Evolutionary conservation across 2,113 vertebrate species (phyloP), one percentile per base, ranked within the genome.

Genomic region (Aspiorhynchus laticeps): DNA sequence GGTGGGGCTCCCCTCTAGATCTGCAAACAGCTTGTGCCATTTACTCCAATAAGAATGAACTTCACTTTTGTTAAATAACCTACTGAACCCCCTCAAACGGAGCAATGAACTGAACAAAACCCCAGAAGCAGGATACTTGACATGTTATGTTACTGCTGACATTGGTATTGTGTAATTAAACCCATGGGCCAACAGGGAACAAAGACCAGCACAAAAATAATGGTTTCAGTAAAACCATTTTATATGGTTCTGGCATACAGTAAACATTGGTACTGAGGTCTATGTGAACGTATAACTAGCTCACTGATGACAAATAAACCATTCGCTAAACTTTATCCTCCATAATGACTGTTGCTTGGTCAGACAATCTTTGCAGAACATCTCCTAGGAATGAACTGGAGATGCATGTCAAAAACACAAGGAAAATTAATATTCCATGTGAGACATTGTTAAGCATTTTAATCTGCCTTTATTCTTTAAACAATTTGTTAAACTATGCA

Each of bases 1-100:
- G 43, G 41, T 69, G 41, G 43, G 80, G 83, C 69, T 59, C 69
- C 65, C 69, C 67, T 56, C 46, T 71, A 59, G 69, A 84, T 41
- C 33, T 84, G 31, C 43, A 84, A 84, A 84, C 67, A 84, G 69
- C 51, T 84, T 56, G 46, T 73, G 69, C 69, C 48, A 74, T 84
- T 74, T 74, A 84, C 48, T 84, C 5, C 14, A 59, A 84, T 41
- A 74, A 84, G 24, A 84, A 24, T 38, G 24, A 59, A 74, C 48
- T 84, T 21, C 43, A 53, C 10, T 33, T 53, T 83, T 51, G 26
- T 15, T 19, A 59, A 38, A 74, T 26, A 51, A 53, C 33, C 24
- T 19, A n/a, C 69, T 74, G 33, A 56, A 84, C 48, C 33, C 33
- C 46, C 33, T 84, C 69, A 74, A 38, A 59, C 69, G 38, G 69